Percentiles rank a stretch among this genome's conserved stretches.
phyloP scores from a whole-genome alignment of 2,113 vertebrate genomes.

The Mirounga angustirostris region DNA sequence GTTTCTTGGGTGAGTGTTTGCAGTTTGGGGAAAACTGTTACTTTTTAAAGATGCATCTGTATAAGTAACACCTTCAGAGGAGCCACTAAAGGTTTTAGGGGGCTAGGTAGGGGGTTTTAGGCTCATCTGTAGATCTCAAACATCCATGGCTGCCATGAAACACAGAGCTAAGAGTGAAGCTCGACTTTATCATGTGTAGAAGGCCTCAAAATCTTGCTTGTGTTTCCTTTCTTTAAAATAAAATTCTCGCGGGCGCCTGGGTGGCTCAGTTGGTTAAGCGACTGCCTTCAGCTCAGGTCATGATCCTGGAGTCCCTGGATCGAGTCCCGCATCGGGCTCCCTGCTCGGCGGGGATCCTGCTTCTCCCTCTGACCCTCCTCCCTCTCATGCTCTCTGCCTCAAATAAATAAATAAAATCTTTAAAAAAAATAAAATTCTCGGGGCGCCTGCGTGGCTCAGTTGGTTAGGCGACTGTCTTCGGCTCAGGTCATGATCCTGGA shows the following conservation, averaged over 20 bases:
- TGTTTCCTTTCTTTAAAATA: conserved; percentile 17
- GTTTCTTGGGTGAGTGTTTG: background rate
- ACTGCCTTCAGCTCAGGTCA: too few relatives aligned
- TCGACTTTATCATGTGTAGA: background rate
- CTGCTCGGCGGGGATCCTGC: too few relatives aligned
- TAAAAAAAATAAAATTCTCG: too few relatives aligned
- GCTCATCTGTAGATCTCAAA: background rate
- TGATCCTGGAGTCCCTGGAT: too few relatives aligned
- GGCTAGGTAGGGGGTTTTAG: background rate
- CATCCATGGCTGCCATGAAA: background rate
- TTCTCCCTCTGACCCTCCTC: too few relatives aligned
- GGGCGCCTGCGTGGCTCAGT: too few relatives aligned
- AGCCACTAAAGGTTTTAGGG: background rate
- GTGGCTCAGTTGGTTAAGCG: too few relatives aligned
- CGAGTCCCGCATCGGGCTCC: too few relatives aligned
- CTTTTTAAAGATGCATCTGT: background rate
- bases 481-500: too few relatives aligned
- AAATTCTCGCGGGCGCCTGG: background rate
- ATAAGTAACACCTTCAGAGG: background rate
- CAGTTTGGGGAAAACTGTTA: background rate
- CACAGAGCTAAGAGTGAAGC: background rate
- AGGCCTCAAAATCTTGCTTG: background rate
- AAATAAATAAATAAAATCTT: too few relatives aligned
- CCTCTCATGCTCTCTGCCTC: too few relatives aligned
- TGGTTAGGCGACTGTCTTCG: too few relatives aligned